Evolutionary conservation across 2,113 vertebrate species (phyloP), one percentile per base, ranked within the genome.

Genomic region (Baryphthengus martii): DNA sequence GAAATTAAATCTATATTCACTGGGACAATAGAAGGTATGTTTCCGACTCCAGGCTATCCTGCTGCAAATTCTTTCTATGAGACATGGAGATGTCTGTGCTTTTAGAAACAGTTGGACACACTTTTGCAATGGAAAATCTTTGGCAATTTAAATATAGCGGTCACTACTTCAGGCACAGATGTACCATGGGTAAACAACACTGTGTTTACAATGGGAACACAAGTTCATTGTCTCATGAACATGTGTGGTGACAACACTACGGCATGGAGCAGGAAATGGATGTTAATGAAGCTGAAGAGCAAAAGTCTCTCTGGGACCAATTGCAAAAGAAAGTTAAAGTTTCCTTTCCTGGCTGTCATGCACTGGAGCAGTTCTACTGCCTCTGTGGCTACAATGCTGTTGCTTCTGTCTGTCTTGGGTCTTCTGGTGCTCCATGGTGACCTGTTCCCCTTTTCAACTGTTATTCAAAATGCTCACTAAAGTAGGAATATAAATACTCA

Each of bases 221-320:
- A 71, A 72, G 56, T 65, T 92, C 68, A 71, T 89, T 90, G 56
- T 95, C 84, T 72, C 40, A 58, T 7, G 31, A 92, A 89, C 24
- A 33, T 40, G 68, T 61, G 76, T 40, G 39, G 86, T 87, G 83
- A 93, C 91, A 95, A 89, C 61, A 75, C 65, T 49, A 26, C 1
- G 8, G 39, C 65, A 81, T 78, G 52, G 47, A 89, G 37, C 39
- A 92, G 76, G 86, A 97, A 96, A 89, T 81, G 65, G 89, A 86
- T 37, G 52, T 65, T 95, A 92, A 95, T 87, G 84, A 94, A 47
- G 76, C 73, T 93, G 89, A 96, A 93, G 89, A 95, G 56, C 14
- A 33, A 42, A 92, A 90, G 56, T 56, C 86, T 92, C 86, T 67
- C 73, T 72, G 91, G 80, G 73, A 91, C 65, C 66, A 92, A 89